Conservation (phyloP, 1,140 invertebrate species). For the Caenorhabditis inopinata region DNA sequence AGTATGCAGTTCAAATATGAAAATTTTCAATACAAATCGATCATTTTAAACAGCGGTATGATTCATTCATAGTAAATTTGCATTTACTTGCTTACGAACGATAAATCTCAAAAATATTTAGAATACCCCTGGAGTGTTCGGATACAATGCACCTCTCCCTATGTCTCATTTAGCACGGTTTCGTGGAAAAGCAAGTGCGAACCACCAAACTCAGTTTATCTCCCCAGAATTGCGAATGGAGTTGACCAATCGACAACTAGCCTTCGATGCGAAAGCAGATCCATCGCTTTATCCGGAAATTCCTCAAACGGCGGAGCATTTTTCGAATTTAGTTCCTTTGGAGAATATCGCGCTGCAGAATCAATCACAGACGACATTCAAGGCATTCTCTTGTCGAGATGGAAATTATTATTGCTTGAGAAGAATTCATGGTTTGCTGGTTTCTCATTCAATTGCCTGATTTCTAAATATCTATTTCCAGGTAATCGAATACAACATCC, state of each 20-base stretch:
- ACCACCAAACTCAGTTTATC: slow-evolving; percentile 30
- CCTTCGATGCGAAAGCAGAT: slow-evolving; percentile 29
- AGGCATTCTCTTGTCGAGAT: slow-evolving; percentile 31
- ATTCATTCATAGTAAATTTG: no score
- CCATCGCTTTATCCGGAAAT: slow-evolving; percentile 1
- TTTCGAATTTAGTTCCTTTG: slow-evolving; percentile 24
- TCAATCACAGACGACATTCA: not conserved
- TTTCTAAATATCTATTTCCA: not conserved
- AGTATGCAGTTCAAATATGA: not conserved
- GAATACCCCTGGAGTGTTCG: slow-evolving; percentile 19
- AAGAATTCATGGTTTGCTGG: slow-evolving; percentile 29
- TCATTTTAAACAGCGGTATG: no score
- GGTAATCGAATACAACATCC: slow-evolving; percentile 35
- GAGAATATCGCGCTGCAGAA: not conserved
- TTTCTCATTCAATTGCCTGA: not conserved
- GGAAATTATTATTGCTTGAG: slow-evolving; percentile 38
- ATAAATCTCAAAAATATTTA: not conserved
- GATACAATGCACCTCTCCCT: slow-evolving; percentile 9
- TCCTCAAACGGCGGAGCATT: slow-evolving; percentile 30
- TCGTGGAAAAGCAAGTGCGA: slow-evolving; percentile 18
- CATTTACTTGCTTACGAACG: no score
- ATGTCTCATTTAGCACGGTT: slow-evolving; percentile 28
- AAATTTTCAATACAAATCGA: no score
- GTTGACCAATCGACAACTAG: slow-evolving; percentile 40
- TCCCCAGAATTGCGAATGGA: slow-evolving; percentile 28